A percentile compares a stretch with the other conserved stretches of the same genome.
These are phyloP conservation scores for Steinernema feltiae DNA, from an alignment of 1,140 invertebrate species.

Conservation along the genomic window DNA sequence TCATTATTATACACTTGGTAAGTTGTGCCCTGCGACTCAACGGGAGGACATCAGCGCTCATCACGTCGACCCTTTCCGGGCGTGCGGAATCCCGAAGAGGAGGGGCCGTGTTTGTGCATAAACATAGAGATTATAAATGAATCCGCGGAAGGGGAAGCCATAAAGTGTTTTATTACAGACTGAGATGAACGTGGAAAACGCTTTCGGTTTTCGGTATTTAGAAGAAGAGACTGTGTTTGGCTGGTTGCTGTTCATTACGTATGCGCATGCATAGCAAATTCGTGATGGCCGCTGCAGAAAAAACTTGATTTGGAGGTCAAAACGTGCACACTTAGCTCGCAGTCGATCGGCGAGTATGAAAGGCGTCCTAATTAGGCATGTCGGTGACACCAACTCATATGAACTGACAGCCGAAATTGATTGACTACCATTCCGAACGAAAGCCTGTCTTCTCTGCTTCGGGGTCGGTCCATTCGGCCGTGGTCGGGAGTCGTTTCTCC, in stretches of 20 bases:
- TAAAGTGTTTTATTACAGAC: neutral
- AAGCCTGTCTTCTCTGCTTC: neutral
- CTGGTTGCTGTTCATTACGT: neutral
- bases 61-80: neutral
- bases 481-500: neutral
- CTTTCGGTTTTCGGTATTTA: neutral
- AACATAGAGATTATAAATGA: neutral
- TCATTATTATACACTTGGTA: neutral
- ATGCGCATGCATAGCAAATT: slow-evolving; percentile 8
- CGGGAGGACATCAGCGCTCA: neutral
- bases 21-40: neutral
- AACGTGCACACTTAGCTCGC: neutral
- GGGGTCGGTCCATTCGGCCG: neutral
- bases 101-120: neutral
- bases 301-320: slow-evolving; percentile 9
- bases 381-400: neutral
- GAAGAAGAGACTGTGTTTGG: neutral
- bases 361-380: slow-evolving; percentile 13
- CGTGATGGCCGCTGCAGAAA: neutral
- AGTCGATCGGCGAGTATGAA: neutral
- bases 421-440: neutral
- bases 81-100: neutral
- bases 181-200: neutral
- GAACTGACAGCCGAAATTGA: neutral
- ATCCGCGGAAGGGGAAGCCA: neutral